Evolutionary conservation across 2,113 vertebrate species (phyloP).

Genomic region (Sminthopsis crassicaudata): DNA sequence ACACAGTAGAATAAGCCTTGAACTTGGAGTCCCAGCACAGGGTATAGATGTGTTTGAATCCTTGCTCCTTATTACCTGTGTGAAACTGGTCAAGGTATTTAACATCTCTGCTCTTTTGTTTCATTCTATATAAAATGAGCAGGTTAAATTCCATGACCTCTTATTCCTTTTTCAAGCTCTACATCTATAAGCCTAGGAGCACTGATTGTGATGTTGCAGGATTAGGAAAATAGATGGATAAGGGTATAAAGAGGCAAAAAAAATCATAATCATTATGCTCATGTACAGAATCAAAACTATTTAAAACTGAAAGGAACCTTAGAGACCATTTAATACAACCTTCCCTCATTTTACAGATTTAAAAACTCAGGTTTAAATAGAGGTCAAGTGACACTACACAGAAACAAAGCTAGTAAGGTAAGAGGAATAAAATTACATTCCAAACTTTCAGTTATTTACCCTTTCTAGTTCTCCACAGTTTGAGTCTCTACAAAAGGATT

Average conservation of each 20-base stretch:
- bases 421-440: not conserved
- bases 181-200: too few relatives aligned
- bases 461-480: not conserved
- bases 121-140: not conserved
- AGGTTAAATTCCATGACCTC: not conserved
- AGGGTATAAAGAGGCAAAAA: not conserved
- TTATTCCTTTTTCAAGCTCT: not conserved
- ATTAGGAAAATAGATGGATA: constrained; percentile 1
- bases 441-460: not conserved
- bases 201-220: not conserved
- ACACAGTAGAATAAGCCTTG: not conserved
- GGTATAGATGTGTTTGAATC: not conserved
- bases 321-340: not conserved
- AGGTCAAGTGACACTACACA: not conserved
- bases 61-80: not conserved
- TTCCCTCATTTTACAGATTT: not conserved
- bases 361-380: not conserved
- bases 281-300: too few relatives aligned
- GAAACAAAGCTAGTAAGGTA: not conserved
- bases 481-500: not conserved
- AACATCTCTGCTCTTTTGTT: not conserved
- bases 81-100: not conserved
- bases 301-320: too few relatives aligned
- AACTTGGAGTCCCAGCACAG: not conserved
- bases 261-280: not conserved